A percentile compares a stretch with the other conserved stretches of the same genome.
phyloP scores from a whole-genome alignment of 1,140 invertebrate species.

The Antheraea pernyi region DNA sequence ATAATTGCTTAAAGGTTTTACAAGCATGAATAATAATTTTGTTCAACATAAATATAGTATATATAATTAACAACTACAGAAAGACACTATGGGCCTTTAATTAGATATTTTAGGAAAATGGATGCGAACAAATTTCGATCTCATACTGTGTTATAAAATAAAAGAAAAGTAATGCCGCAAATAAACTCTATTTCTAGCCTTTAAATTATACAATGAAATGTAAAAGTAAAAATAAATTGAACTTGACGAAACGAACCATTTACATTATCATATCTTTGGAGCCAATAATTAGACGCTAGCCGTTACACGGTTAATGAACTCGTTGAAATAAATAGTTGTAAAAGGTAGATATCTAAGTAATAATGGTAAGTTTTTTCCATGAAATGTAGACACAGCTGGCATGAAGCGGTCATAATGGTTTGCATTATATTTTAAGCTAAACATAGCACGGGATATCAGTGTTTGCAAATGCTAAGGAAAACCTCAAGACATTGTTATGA shows the following conservation, averaged over 20 bases:
- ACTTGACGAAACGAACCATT: not conserved
- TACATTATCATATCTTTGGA: not conserved
- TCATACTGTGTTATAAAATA: not conserved
- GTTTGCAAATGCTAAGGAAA: slow-evolving; percentile 6
- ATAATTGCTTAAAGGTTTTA: too few relatives aligned
- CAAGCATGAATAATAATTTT: too few relatives aligned
- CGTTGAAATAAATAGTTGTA: not conserved
- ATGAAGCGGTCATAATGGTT: not conserved
- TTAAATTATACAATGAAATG: not conserved
- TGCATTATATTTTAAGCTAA: not conserved
- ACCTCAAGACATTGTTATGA: slow-evolving; percentile 1
- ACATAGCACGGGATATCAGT: not conserved
- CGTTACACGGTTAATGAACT: not conserved
- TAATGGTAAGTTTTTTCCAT: not conserved
- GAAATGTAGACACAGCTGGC: not conserved
- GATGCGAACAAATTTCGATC: too few relatives aligned
- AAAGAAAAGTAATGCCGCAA: too few relatives aligned
- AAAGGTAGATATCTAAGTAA: not conserved
- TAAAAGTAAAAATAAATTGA: not conserved
- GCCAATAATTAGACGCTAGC: not conserved
- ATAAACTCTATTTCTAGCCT: too few relatives aligned
- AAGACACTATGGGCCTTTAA: too few relatives aligned
- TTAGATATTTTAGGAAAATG: too few relatives aligned
- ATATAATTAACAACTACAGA: too few relatives aligned
- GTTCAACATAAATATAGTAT: too few relatives aligned